phyloP scores from a whole-genome alignment of 2,113 vertebrate species.

The Scomber colias region DNA sequence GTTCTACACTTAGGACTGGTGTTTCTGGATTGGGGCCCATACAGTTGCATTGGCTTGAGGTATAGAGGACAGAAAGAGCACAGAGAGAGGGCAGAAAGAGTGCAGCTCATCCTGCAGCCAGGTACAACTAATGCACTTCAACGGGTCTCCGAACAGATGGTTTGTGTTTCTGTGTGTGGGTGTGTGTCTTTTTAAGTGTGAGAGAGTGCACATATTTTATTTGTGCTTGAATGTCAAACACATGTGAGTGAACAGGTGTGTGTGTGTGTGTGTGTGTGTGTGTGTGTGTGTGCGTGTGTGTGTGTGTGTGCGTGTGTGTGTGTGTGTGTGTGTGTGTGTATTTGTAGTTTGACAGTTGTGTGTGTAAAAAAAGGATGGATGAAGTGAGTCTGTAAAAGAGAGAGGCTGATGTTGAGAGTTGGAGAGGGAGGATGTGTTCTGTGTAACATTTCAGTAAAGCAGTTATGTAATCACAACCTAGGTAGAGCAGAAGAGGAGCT shows the following conservation, averaged over 20 bases:
- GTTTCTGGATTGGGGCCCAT: background rate
- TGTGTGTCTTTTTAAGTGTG: constrained; percentile 11
- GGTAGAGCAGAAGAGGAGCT: constrained; percentile 36
- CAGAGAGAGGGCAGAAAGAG: background rate
- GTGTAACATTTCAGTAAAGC: constrained; percentile 47
- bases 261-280: too few species aligned
- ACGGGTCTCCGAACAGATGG: constrained; percentile 60
- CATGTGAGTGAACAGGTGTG: background rate
- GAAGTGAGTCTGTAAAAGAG: constrained; percentile 10
- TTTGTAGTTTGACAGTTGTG: background rate
- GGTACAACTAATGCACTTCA: constrained; percentile 53
- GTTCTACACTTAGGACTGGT: constrained; percentile 4
- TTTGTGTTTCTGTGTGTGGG: constrained; percentile 25
- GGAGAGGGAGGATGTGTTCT: constrained; percentile 31
- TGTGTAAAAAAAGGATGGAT: constrained; percentile 10
- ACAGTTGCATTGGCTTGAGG: constrained; percentile 6
- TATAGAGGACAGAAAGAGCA: constrained; percentile 6
- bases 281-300: too few species aligned
- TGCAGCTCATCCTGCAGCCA: constrained; percentile 37
- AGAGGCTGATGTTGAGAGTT: constrained; percentile 26
- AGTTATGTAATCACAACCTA: constrained; percentile 65
- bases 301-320: background rate
- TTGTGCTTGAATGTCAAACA: background rate
- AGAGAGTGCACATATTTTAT: constrained; percentile 17
- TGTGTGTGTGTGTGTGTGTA: constrained; percentile 30